Percentiles rank a stretch among this genome's conserved stretches.
These are phyloP conservation scores for Oryzias dopingdopingensis DNA, from an alignment of 2,797 vertebrate genomes.

Conservation along the genomic window DNA sequence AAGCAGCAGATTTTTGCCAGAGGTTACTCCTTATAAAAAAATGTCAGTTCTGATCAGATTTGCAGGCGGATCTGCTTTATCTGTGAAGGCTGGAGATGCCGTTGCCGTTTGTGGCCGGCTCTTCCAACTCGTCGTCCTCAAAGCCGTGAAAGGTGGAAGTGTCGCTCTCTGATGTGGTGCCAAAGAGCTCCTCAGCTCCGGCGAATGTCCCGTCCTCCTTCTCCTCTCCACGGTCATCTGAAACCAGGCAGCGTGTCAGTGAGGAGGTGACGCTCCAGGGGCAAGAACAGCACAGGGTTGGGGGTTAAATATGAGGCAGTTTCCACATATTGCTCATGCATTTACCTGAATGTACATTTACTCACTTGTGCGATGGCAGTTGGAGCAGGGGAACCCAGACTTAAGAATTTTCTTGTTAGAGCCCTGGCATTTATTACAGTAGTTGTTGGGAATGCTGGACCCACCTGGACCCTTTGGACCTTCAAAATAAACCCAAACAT, in stretches of 20 bases:
- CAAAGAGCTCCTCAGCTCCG: constrained; percentile 95
- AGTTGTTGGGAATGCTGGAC: constrained; percentile 91
- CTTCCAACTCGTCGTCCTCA: constrained; percentile 95
- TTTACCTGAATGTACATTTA: constrained; percentile 23
- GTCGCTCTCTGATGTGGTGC: constrained; percentile 97
- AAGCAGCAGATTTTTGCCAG: constrained; percentile 80
- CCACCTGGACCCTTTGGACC: constrained; percentile 92
- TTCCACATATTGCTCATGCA: background rate
- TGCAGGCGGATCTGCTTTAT: constrained; percentile 71
- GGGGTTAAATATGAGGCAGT: background rate
- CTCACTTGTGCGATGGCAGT: constrained; percentile 93
- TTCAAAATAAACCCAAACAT: background rate
- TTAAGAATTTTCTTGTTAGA: constrained; percentile 92
- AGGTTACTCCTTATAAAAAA: constrained; percentile 66
- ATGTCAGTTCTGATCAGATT: constrained; percentile 39
- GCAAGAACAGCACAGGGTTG: background rate
- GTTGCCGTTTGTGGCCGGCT: constrained; percentile 84
- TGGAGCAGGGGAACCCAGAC: constrained; percentile 84
- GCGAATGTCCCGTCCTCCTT: constrained; percentile 84
- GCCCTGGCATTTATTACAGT: constrained; percentile 94
- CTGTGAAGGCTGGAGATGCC: constrained; percentile 85
- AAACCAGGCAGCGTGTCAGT: constrained; percentile 60
- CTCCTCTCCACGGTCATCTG: constrained; percentile 88
- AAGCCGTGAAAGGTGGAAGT: constrained; percentile 98
- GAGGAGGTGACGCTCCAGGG: background rate